Evolutionary conservation across 1,140 invertebrate species (phyloP).

Genomic region (Pseudoatta argentina): DNA sequence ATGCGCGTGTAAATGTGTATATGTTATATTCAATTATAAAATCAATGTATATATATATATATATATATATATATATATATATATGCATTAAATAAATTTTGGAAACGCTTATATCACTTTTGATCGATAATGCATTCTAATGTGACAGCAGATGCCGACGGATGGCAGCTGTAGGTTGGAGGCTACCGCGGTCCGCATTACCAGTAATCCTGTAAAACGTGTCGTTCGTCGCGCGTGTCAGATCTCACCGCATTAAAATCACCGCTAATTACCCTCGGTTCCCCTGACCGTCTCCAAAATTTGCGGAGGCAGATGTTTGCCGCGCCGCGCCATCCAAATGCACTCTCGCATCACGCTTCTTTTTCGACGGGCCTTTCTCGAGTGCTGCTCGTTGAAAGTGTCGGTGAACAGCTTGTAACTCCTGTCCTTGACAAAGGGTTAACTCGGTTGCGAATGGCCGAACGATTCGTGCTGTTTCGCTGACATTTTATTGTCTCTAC

Average conservation of each 20-base stretch:
- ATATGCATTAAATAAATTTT: neutral
- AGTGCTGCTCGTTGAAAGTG: constrained; percentile 49
- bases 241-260: constrained; percentile 72
- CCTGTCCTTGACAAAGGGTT: constrained; percentile 56
- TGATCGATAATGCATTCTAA: constrained; percentile 53
- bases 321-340: constrained; percentile 21
- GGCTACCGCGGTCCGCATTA: constrained; percentile 49
- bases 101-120: constrained; percentile 19
- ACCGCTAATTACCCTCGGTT: constrained; percentile 75
- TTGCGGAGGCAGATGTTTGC: constrained; percentile 47
- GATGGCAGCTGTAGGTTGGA: constrained; percentile 69
- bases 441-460: constrained; percentile 34
- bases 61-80: neutral
- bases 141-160: constrained; percentile 78
- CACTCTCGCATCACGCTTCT: constrained; percentile 8
- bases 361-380: constrained; percentile 22
- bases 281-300: neutral
- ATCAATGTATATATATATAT: too few relatives aligned
- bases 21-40: neutral
- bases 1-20: too few relatives aligned
- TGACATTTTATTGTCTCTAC: constrained; percentile 20
- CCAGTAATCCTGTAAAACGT: constrained; percentile 67
- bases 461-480: neutral
- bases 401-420: constrained; percentile 50
- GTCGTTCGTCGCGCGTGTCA: constrained; percentile 56